These are phyloP conservation scores for Exephanes ischioxanthus DNA, from an alignment of 2,888 invertebrate species.

Conservation along the genomic window DNA sequence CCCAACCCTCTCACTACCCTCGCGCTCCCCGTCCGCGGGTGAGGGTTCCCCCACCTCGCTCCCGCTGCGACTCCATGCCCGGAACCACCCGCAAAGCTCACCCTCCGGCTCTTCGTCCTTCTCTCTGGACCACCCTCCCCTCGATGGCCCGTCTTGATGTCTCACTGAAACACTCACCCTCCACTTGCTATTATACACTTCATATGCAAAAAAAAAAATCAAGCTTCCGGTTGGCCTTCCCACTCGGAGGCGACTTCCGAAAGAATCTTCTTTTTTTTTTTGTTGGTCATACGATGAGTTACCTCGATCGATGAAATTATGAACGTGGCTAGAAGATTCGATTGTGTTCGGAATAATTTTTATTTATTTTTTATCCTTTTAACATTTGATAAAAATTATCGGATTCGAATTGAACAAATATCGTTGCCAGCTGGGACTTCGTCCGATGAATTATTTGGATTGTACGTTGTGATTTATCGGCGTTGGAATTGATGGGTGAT, in stretches of 20 bases:
- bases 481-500: no score
- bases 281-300: background rate
- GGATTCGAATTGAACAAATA: background rate
- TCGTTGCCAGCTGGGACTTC: background rate
- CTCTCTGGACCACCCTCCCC: slow-evolving; percentile 50
- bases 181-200: slow-evolving; percentile 73
- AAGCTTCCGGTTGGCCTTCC: slow-evolving; percentile 3
- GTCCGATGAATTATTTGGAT: no score
- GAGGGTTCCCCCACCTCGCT: slow-evolving; percentile 31
- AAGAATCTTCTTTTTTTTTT: background rate
- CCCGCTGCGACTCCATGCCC: slow-evolving; percentile 48
- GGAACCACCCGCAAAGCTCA: slow-evolving; percentile 49
- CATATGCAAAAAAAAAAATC: slow-evolving; percentile 69
- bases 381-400: background rate
- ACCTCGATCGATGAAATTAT: background rate
- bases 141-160: slow-evolving; percentile 70
- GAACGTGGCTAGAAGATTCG: background rate
- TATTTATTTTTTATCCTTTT: background rate
- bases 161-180: slow-evolving; percentile 73
- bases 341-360: no score
- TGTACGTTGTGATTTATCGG: no score
- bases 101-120: slow-evolving; percentile 21
- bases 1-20: slow-evolving; percentile 71
- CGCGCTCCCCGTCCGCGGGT: slow-evolving; percentile 59
- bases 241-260: background rate